Base-by-base conservation (phyloP, 2,888 invertebrate genomes). In the Drosophila siamana region DNA sequence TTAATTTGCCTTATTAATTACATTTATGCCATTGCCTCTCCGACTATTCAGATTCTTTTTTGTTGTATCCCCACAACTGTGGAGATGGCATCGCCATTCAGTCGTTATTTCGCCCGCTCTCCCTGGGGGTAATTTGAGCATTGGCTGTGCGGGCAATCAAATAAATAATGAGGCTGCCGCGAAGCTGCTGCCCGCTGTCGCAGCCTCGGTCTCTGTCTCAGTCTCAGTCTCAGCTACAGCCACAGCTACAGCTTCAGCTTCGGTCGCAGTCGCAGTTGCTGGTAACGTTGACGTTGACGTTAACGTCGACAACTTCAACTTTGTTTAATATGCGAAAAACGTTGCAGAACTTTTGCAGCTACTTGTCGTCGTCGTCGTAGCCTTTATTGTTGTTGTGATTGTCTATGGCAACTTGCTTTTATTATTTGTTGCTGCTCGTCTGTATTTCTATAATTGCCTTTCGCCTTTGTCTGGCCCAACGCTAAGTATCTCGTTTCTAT, bases 1-100 rank as follows among this genome's bases (percentile, higher is more conserved):
- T 86, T 86, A 86, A 86, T 86, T 86, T 88, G 86, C 84, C 84
- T 88, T 88, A 86, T 88, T 86, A 86, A 88, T 86, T 88, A 86
- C 88, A 80, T 83, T 86, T 84, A 81, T 86, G 78, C 74, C 68
- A 57, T 57, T 72, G 72, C 63, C 46, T 51, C 72, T 69, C 52
- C 54, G 72, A 71, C 83, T 78, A 76, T 80, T 82, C 70, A 70
- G 67, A 61, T 74, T 63, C 72, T 63, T 65, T 62, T 46, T 48
- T 63, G 40, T 30, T 13, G 11, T 13, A 46, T 8, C n/a, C 40
- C 46, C 30, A 30, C 11, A 16, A 36, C 4, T 13, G 8, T 30
- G 41, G 28, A 28, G 24, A n/a, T 22, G 40, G 56, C 24, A 43
- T 36, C 48, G 36, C 22, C 44, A 33, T 38, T 56, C 51, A 50